phyloP scores from a whole-genome alignment of 2,888 invertebrate species.

The Sericinus montela region DNA sequence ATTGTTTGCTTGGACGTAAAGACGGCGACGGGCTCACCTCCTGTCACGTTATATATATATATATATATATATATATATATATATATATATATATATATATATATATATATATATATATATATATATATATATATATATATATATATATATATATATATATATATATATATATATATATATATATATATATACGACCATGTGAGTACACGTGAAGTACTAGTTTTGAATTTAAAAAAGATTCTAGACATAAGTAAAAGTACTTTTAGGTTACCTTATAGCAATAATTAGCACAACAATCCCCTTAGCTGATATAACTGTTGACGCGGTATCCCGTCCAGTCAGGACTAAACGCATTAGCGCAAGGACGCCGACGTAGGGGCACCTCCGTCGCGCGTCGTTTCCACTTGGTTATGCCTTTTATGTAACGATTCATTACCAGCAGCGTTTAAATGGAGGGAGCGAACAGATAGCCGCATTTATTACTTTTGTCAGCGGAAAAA shows the following conservation, averaged over 20 bases:
- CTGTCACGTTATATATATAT: no score
- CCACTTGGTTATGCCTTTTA: conserved; percentile 78
- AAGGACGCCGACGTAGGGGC: conserved; percentile 25
- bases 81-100: no score
- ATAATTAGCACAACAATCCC: conserved; percentile 21
- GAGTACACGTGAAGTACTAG: no score
- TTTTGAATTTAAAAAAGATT: no score
- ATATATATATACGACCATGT: no score
- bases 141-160: no score
- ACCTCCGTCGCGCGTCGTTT: conserved; percentile 48
- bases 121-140: no score
- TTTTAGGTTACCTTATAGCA: background rate
- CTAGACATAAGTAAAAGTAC: background rate
- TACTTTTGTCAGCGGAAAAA: conserved; percentile 78
- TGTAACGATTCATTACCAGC: conserved; percentile 73
- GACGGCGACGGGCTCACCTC: no score
- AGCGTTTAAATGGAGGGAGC: conserved; percentile 55
- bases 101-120: no score
- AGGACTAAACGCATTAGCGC: conserved; percentile 51
- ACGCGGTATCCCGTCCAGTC: conserved; percentile 49
- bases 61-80: no score
- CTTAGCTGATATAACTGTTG: conserved; percentile 34
- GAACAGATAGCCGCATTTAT: conserved; percentile 75
- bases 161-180: no score
- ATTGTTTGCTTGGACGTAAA: no score